phyloP scores from a whole-genome alignment of 2,888 invertebrate species.

The Drosophila peninsularis region DNA sequence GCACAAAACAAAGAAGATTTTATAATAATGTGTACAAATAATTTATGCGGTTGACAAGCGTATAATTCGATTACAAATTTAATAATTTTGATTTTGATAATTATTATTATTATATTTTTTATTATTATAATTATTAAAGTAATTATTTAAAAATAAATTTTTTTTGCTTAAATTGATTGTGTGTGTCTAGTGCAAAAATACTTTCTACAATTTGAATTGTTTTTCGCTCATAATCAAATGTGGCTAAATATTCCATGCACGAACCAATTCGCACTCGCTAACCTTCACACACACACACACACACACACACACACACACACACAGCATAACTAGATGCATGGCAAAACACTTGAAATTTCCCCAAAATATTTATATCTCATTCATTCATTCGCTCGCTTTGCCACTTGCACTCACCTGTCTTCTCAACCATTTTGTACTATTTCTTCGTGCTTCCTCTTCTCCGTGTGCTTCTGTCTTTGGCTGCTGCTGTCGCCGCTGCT shows the following conservation, averaged over 20 bases:
- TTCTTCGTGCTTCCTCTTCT: slow-evolving; percentile 27
- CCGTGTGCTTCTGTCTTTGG: slow-evolving; percentile 20
- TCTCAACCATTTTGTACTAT: slow-evolving; percentile 75
- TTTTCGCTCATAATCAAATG: slow-evolving; percentile 9
- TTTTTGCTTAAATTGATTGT: too few relatives aligned
- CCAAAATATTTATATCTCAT: slow-evolving; percentile 19
- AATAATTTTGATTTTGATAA: background rate
- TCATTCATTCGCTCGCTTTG: slow-evolving; percentile 12
- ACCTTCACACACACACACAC: slow-evolving; percentile 31
- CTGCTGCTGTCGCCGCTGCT: slow-evolving; percentile 31
- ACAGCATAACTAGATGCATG: background rate
- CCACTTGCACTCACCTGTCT: slow-evolving; percentile 71
- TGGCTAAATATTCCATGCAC: slow-evolving; percentile 16
- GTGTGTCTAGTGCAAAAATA: background rate
- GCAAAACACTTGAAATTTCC: slow-evolving; percentile 38
- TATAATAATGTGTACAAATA: slow-evolving; percentile 4
- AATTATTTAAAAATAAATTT: too few relatives aligned
- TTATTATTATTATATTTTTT: background rate
- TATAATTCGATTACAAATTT: slow-evolving; percentile 6
- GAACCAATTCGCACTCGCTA: slow-evolving; percentile 29
- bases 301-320: background rate
- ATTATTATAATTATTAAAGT: too few relatives aligned
- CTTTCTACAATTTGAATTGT: slow-evolving; percentile 29
- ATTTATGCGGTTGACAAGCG: slow-evolving; percentile 20
- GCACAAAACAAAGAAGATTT: background rate